Percentiles rank a stretch among this genome's conserved stretches.
Evolutionary conservation across 2,888 invertebrate species (phyloP).

Genomic region (Nasonia oneida): DNA sequence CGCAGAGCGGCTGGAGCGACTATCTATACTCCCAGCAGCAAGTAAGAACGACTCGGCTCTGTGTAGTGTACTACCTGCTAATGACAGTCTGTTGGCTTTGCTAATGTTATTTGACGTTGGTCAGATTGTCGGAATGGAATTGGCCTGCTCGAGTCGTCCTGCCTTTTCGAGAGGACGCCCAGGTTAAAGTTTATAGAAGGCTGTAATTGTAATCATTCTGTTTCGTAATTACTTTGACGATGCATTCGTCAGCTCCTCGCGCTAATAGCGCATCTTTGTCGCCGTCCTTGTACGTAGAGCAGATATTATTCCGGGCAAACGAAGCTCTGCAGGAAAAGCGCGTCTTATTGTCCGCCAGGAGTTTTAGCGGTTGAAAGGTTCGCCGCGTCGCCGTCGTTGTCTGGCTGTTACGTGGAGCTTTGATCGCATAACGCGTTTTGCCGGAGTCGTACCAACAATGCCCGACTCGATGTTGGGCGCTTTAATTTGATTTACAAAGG

Average conservation of each 20-base stretch:
- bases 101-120: constrained; percentile 55
- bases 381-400: background rate
- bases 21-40: background rate
- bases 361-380: background rate
- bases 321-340: constrained; percentile 27
- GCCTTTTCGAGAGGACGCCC: background rate
- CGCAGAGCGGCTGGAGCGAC: background rate
- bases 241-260: constrained; percentile 7
- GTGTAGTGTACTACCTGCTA: constrained; percentile 47
- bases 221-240: constrained; percentile 54
- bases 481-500: background rate
- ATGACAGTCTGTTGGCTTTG: constrained; percentile 57
- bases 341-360: background rate
- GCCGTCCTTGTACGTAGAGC: background rate
- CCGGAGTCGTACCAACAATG: background rate
- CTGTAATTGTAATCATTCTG: constrained; percentile 46
- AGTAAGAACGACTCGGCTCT: constrained; percentile 39
- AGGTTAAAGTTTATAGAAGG: constrained; percentile 40
- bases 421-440: background rate
- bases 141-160: constrained; percentile 11
- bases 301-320: constrained; percentile 22
- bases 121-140: constrained; percentile 56
- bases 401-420: constrained; percentile 14
- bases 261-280: constrained; percentile 30
- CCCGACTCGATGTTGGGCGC: background rate